phyloP scores from a whole-genome alignment of 2,797 vertebrate species.

The Melanotaenia pygmaea region DNA sequence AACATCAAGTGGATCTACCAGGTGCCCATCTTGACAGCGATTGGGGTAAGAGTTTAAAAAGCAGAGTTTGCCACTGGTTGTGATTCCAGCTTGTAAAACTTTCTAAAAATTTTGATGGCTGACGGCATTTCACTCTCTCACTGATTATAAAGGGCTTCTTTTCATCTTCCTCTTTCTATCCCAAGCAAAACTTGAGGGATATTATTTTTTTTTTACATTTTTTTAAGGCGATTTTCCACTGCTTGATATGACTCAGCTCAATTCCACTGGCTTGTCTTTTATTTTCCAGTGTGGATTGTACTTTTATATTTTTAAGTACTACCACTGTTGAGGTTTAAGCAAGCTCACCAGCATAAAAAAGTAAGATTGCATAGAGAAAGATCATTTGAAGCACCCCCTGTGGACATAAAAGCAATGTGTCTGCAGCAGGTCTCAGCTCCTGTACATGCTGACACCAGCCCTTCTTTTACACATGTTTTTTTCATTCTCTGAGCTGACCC shows the following conservation, averaged over 20 bases:
- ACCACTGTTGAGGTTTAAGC: no score
- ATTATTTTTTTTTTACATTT: no score
- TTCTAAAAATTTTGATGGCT: background rate
- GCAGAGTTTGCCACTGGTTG: background rate
- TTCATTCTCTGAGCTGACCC: no score
- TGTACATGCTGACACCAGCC: background rate
- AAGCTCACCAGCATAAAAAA: no score
- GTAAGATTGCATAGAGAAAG: no score
- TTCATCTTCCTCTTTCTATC: background rate
- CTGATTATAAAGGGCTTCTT: background rate
- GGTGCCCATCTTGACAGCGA: conserved; percentile 88
- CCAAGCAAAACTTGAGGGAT: background rate
- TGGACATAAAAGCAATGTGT: background rate
- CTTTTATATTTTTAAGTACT: no score
- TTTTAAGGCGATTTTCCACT: no score
- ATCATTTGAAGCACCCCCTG: background rate
- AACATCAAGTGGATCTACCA: conserved; percentile 92
- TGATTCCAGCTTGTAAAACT: background rate
- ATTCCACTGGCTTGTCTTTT: no score
- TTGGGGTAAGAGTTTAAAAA: conserved; percentile 83
- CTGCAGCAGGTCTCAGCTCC: background rate
- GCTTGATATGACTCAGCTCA: no score
- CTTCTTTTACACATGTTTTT: no score
- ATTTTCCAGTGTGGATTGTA: no score
- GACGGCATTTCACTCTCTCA: no score